Evolutionary conservation across 2,797 vertebrate genomes (phyloP).

Genomic region (Ataeniobius toweri): DNA sequence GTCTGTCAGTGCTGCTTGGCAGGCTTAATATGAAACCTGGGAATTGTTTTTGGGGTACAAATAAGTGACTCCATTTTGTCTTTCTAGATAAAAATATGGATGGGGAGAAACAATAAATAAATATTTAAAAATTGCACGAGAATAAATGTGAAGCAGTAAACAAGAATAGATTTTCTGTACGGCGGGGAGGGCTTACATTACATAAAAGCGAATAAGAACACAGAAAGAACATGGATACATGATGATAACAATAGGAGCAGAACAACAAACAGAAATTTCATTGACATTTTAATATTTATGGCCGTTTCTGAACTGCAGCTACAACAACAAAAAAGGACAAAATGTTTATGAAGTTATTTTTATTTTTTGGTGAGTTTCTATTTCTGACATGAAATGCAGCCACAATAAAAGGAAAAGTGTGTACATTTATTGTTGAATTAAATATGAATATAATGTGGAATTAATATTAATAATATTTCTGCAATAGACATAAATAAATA

Average conservation of each 20-base stretch:
- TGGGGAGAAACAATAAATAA: not conserved
- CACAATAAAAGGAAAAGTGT: slow-evolving; percentile 1
- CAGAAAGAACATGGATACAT: not conserved
- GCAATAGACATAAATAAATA: slow-evolving; percentile 79
- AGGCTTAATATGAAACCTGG: not conserved
- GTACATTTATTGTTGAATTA: not conserved
- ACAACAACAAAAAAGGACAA: slow-evolving; percentile 42
- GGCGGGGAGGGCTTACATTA: slow-evolving; percentile 18
- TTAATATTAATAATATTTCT: slow-evolving; percentile 69
- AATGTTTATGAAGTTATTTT: slow-evolving; percentile 2
- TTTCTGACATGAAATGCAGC: not conserved
- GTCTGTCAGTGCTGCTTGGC: not conserved
- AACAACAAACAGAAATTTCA: slow-evolving; percentile 50
- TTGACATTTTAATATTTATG: slow-evolving; percentile 22
- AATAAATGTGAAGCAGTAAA: slow-evolving; percentile 72
- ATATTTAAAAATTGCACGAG: not conserved
- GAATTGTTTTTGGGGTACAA: not conserved
- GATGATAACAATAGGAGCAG: slow-evolving; percentile 72
- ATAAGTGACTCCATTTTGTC: not conserved
- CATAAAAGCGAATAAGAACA: not conserved
- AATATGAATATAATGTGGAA: slow-evolving; percentile 5
- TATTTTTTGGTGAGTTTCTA: not conserved
- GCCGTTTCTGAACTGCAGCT: slow-evolving; percentile 40
- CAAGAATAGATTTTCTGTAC: slow-evolving; percentile 53
- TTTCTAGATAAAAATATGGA: not conserved